A percentile compares a stretch with the other conserved stretches of the same genome.
These are phyloP conservation scores for Drosophila bocki DNA, from an alignment of 1,140 invertebrate species.

Conservation along the genomic window DNA sequence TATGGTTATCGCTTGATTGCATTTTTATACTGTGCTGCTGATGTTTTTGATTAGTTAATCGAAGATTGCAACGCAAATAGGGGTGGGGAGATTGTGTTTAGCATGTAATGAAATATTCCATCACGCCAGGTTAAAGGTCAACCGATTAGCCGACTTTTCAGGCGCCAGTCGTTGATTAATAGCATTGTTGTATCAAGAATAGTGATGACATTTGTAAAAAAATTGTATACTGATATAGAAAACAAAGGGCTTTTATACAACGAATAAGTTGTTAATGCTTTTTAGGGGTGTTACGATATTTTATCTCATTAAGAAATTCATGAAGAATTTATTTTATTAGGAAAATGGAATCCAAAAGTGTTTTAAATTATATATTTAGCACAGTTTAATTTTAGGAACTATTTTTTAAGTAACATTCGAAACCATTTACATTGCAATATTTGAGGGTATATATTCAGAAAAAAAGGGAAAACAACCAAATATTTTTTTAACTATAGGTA, in stretches of 20 bases:
- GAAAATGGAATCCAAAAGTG: background rate
- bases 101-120: conserved; percentile 24
- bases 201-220: background rate
- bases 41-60: conserved; percentile 16
- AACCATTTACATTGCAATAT: background rate
- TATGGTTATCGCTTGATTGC: conserved; percentile 20
- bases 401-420: background rate
- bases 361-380: background rate
- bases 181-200: conserved; percentile 1
- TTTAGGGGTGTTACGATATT: background rate
- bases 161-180: conserved; percentile 29
- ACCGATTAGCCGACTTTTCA: conserved; percentile 1
- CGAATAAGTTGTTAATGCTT: background rate
- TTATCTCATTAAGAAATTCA: background rate
- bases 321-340: too few relatives aligned
- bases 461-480: background rate
- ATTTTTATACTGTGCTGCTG: conserved; percentile 8
- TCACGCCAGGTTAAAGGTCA: conserved; percentile 34
- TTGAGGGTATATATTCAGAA: too few relatives aligned
- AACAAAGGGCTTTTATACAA: background rate
- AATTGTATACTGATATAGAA: background rate
- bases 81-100: background rate
- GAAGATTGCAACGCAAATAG: conserved; percentile 8
- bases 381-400: background rate
- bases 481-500: too few relatives aligned